Evolutionary conservation across 2,113 vertebrate species (phyloP).

Genomic region (Trinectes maculatus): DNA sequence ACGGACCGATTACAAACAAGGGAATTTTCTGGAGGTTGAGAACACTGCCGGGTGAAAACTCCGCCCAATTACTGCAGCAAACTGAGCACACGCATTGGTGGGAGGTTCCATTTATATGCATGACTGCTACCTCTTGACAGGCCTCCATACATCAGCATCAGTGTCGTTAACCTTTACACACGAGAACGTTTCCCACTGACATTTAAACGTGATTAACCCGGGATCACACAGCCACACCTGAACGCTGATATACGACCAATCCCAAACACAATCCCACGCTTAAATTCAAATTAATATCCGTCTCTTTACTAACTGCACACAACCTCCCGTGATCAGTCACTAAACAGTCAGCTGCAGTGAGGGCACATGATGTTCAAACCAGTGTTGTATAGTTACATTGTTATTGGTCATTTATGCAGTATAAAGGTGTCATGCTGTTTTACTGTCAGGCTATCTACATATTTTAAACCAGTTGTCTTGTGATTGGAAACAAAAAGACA

Average conservation of each 20-base stretch:
- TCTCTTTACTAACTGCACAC: neutral
- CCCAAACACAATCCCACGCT: neutral
- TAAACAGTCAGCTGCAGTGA: no score
- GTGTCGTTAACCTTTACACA: conserved; percentile 53
- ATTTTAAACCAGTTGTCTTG: neutral
- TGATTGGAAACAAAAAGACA: neutral
- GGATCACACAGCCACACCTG: neutral
- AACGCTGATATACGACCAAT: conserved; percentile 9
- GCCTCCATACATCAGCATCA: neutral
- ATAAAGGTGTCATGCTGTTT: no score
- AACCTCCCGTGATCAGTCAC: no score
- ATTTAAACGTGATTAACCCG: conserved; percentile 34
- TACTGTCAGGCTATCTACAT: neutral
- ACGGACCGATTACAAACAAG: conserved; percentile 11
- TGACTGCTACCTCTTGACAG: conserved; percentile 24
- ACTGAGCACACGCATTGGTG: no score
- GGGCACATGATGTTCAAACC: neutral
- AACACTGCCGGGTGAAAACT: neutral
- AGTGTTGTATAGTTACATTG: no score
- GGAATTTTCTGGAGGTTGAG: neutral
- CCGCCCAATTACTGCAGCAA: neutral
- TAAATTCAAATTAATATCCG: neutral
- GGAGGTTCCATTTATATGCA: conserved; percentile 10
- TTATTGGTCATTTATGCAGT: neutral
- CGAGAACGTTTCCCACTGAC: conserved; percentile 27